Percentiles rank a stretch among this genome's conserved stretches.
Evolutionary conservation across 1,140 invertebrate genomes (phyloP).

Genomic region (Melipona quadrifasciata): DNA sequence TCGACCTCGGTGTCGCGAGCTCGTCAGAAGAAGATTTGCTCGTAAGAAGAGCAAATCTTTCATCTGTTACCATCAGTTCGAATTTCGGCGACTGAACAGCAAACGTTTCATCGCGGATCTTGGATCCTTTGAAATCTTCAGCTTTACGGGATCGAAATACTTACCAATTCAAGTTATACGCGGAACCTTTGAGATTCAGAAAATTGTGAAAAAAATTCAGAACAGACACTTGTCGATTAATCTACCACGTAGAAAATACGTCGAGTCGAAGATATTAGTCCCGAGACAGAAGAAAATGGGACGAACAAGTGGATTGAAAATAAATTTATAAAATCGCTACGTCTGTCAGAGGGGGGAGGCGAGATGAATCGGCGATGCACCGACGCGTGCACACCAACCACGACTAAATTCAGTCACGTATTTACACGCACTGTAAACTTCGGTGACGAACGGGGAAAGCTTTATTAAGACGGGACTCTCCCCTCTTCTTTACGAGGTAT

Average conservation of each 20-base stretch:
- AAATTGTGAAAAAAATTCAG: background rate
- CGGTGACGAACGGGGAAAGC: conserved; percentile 36
- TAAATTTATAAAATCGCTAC: background rate
- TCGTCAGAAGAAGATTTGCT: no score
- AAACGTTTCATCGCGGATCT: no score
- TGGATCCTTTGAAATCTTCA: no score
- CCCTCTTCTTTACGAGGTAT: conserved; percentile 21
- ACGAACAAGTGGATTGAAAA: background rate
- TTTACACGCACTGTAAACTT: conserved; percentile 39
- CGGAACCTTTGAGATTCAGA: background rate
- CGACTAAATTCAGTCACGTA: conserved; percentile 35
- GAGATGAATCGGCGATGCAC: conserved; percentile 12
- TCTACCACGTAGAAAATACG: background rate
- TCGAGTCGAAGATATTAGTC: background rate
- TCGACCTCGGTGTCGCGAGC: conserved; percentile 16
- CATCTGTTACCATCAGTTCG: no score
- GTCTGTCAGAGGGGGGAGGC: background rate
- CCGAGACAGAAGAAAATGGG: no score
- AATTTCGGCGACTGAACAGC: no score
- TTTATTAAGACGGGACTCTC: conserved; percentile 35
- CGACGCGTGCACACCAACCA: background rate
- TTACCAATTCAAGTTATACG: no score
- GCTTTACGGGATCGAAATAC: conserved; percentile 31
- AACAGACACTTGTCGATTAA: background rate
- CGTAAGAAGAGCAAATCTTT: no score